Percentiles rank a stretch among this genome's conserved stretches.
phyloP scores from a whole-genome alignment of 2,888 invertebrate species.

The Pristionchus japonicus region DNA sequence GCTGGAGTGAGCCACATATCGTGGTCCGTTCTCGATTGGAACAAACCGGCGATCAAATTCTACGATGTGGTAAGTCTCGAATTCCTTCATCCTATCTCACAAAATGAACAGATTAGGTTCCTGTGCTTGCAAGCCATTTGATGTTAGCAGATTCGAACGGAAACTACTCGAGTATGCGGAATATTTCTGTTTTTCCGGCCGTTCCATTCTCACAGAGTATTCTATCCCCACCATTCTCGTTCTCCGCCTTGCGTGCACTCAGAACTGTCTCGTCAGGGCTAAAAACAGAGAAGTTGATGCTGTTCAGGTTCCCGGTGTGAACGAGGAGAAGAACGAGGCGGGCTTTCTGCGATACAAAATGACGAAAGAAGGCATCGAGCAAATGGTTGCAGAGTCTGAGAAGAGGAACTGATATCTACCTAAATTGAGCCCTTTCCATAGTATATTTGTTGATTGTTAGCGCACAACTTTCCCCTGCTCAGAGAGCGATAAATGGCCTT shows the following conservation, averaged over 20 bases:
- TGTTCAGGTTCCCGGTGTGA: background rate
- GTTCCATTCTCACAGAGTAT: no score
- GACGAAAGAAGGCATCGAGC: background rate
- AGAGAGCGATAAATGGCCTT: background rate
- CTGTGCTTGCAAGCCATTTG: background rate
- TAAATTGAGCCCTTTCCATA: background rate
- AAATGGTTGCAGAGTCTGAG: background rate
- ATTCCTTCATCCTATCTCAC: background rate
- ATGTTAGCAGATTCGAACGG: no score
- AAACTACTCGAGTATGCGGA: no score
- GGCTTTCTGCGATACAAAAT: background rate
- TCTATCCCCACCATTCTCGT: no score
- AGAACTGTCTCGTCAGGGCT: no score
- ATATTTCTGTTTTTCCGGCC: no score
- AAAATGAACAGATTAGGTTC: background rate
- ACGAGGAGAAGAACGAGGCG: background rate
- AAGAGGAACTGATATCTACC: background rate
- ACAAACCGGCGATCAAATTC: background rate
- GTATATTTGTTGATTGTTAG: background rate
- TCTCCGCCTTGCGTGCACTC: no score
- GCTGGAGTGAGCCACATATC: background rate
- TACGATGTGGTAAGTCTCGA: background rate
- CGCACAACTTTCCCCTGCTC: background rate
- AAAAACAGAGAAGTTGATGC: no score
- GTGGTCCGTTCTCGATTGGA: background rate